phyloP scores from a whole-genome alignment of 2,888 invertebrate genomes.

The Luffia ferchaultella region DNA sequence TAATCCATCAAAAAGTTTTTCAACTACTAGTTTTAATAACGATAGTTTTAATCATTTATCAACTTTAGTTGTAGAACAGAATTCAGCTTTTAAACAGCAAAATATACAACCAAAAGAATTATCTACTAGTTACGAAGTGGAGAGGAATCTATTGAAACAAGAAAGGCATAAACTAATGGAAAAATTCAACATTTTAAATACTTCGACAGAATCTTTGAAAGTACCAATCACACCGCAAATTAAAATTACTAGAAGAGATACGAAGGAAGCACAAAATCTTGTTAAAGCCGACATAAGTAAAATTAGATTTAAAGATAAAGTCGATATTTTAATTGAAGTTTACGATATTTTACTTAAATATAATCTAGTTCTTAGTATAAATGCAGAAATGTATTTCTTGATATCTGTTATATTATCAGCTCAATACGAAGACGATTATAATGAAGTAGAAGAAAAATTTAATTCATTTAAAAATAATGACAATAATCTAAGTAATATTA shows the following conservation, averaged over 20 bases:
- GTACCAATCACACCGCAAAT: constrained; percentile 29
- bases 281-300: constrained; percentile 43
- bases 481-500: constrained; percentile 19
- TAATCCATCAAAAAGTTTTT: constrained; percentile 34
- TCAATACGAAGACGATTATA: constrained; percentile 41
- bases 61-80: constrained; percentile 34
- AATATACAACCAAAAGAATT: constrained; percentile 36
- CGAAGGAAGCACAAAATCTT: constrained; percentile 25
- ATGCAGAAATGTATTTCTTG: constrained; percentile 74
- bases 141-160: constrained; percentile 47
- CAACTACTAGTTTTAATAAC: constrained; percentile 38
- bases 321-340: constrained; percentile 64
- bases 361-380: constrained; percentile 70
- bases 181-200: constrained; percentile 49
- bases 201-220: constrained; percentile 29
- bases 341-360: constrained; percentile 67
- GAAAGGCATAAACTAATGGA: constrained; percentile 54
- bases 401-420: constrained; percentile 69
- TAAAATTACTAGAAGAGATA: constrained; percentile 37
- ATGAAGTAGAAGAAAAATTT: constrained; percentile 23
- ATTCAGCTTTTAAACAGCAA: constrained; percentile 41
- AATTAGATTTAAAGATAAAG: constrained; percentile 53
- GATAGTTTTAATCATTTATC: constrained; percentile 43
- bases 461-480: background rate
- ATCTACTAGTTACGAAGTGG: constrained; percentile 37